Conservation (phyloP, 2,797 vertebrate genomes). For the Eulemur coronatus region DNA sequence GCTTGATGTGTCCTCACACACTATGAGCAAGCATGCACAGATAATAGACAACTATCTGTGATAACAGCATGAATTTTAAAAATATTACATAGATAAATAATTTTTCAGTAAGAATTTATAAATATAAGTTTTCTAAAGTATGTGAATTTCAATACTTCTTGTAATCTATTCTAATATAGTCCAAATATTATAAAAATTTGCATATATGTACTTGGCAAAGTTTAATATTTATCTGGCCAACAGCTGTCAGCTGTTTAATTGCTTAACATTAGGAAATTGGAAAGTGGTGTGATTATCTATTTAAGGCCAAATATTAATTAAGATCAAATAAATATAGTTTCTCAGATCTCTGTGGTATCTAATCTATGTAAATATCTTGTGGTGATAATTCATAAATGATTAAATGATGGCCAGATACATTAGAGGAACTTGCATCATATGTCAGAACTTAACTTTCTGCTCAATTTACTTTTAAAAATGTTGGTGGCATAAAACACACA, state of each 20-base stretch:
- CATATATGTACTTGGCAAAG: constrained; percentile 51
- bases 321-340: constrained; percentile 59
- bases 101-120: neutral
- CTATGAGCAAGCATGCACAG: neutral
- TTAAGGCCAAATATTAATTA: constrained; percentile 66
- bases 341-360: constrained; percentile 76
- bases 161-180: constrained; percentile 32
- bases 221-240: constrained; percentile 55
- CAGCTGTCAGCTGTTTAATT: constrained; percentile 65
- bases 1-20: neutral
- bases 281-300: constrained; percentile 62
- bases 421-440: constrained; percentile 34
- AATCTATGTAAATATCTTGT: constrained; percentile 62
- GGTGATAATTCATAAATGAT: constrained; percentile 65
- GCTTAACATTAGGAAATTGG: constrained; percentile 64
- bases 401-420: constrained; percentile 60
- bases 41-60: neutral
- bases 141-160: constrained; percentile 7
- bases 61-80: constrained; percentile 30
- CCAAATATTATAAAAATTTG: neutral
- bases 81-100: constrained; percentile 38
- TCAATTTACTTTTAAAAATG: constrained; percentile 67
- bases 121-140: neutral
- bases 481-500: constrained; percentile 45
- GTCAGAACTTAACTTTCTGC: constrained; percentile 63